phyloP scores from a whole-genome alignment of 2,113 vertebrate species.

The Gyps fulvus region DNA sequence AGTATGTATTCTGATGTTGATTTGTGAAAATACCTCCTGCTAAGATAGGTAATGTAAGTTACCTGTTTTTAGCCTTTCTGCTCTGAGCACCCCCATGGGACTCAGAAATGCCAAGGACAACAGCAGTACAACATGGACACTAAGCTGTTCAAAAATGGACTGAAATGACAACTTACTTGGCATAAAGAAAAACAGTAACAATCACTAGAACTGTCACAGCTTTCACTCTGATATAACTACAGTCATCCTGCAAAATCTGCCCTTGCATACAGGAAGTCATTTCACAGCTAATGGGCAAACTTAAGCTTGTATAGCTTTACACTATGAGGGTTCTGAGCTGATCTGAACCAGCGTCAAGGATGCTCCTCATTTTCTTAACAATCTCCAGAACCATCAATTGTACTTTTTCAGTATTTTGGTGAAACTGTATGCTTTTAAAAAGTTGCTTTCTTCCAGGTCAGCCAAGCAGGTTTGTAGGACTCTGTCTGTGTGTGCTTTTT shows the following conservation, averaged over 20 bases:
- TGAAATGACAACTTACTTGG: not conserved
- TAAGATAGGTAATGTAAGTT: not conserved
- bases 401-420: not conserved
- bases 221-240: not conserved
- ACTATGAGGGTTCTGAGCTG: not conserved
- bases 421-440: not conserved
- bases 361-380: not conserved
- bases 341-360: not conserved
- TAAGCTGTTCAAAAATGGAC: not conserved
- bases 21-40: not conserved
- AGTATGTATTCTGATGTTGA: not conserved
- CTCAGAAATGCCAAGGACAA: not conserved
- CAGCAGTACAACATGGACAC: not conserved
- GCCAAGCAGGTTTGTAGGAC: not conserved
- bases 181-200: not conserved
- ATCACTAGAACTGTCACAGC: not conserved
- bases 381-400: not conserved
- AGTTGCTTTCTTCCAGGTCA: not conserved
- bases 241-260: not conserved
- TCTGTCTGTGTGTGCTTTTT: not conserved
- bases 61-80: not conserved
- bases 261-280: not conserved
- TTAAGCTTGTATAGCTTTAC: not conserved
- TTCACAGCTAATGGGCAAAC: not conserved
- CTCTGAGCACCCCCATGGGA: not conserved